Evolutionary conservation across 2,113 vertebrate genomes (phyloP).

Genomic region (Paedocypris sp.): DNA sequence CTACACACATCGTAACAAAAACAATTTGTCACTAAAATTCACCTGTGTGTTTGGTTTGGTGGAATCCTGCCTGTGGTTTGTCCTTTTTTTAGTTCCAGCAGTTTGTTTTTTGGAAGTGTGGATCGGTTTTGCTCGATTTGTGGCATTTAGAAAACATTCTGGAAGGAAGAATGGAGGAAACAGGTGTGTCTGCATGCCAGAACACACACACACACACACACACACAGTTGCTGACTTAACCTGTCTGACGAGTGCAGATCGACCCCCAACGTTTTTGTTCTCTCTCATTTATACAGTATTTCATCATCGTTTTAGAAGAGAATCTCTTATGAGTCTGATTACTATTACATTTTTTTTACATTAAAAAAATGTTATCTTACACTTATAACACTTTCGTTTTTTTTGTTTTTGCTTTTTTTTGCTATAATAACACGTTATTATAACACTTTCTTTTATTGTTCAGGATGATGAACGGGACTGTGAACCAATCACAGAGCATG

Average conservation of each 20-base stretch:
- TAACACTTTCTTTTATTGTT: too few relatives aligned
- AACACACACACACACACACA: background rate
- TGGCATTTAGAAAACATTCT: background rate
- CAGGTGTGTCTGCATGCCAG: slow-evolving; percentile 20
- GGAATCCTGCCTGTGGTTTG: background rate
- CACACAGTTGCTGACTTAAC: background rate
- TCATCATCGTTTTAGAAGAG: background rate
- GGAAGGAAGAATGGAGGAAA: background rate
- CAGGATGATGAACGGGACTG: too few relatives aligned
- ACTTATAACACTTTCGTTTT: too few relatives aligned
- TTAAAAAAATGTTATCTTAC: too few relatives aligned
- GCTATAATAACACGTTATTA: too few relatives aligned
- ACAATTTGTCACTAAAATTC: background rate
- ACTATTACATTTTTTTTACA: too few relatives aligned
- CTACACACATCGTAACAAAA: too few relatives aligned
- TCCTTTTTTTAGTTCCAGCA: background rate
- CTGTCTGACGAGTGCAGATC: slow-evolving; percentile 10
- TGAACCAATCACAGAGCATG: too few relatives aligned
- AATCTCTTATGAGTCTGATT: too few relatives aligned
- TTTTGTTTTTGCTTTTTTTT: too few relatives aligned
- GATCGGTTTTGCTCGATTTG: background rate
- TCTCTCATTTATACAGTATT: too few relatives aligned
- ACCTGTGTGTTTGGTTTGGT: background rate
- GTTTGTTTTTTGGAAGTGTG: background rate
- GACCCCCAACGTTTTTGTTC: too few relatives aligned